These are phyloP conservation scores for Eupelmus urozonus DNA, from an alignment of 2,888 invertebrate species.

Conservation along the genomic window DNA sequence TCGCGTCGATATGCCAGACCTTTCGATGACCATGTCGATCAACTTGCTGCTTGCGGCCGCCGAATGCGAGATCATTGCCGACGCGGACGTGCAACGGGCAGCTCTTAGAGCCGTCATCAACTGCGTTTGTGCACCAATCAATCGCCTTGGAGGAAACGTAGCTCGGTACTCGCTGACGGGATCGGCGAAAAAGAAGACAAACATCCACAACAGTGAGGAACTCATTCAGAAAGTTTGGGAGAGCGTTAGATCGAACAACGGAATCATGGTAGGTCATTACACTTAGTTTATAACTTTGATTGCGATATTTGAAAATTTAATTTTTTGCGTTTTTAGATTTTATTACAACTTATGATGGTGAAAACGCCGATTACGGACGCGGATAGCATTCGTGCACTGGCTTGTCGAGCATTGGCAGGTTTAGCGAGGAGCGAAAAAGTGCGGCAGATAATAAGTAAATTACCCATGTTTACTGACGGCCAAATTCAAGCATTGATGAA, in stretches of 20 bases:
- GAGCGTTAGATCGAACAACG: constrained; percentile 94
- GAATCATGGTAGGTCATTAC: constrained; percentile 88
- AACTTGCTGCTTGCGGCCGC: constrained; percentile 81
- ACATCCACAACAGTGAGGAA: constrained; percentile 86
- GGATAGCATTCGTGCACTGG: constrained; percentile 94
- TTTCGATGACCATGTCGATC: constrained; percentile 83
- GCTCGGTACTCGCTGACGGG: constrained; percentile 78
- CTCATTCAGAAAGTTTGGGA: constrained; percentile 96
- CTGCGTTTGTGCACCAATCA: constrained; percentile 94
- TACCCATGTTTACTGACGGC: constrained; percentile 95
- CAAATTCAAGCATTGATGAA: constrained; percentile 96
- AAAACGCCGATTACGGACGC: constrained; percentile 98
- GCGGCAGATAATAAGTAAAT: constrained; percentile 95
- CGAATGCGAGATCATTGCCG: constrained; percentile 93
- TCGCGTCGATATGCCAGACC: constrained; percentile 87
- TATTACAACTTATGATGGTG: constrained; percentile 91
- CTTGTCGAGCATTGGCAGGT: constrained; percentile 95
- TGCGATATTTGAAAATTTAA: neutral
- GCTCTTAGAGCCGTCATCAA: constrained; percentile 94
- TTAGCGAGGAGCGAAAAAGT: constrained; percentile 95
- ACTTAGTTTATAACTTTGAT: neutral
- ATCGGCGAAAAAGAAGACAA: constrained; percentile 82
- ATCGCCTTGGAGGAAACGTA: constrained; percentile 82
- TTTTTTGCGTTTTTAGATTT: constrained; percentile 79
- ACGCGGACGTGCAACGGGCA: constrained; percentile 94